Evolutionary conservation across 2,797 vertebrate genomes (phyloP), one percentile per base, ranked within the genome.

Genomic region (Siniperca obscura): DNA sequence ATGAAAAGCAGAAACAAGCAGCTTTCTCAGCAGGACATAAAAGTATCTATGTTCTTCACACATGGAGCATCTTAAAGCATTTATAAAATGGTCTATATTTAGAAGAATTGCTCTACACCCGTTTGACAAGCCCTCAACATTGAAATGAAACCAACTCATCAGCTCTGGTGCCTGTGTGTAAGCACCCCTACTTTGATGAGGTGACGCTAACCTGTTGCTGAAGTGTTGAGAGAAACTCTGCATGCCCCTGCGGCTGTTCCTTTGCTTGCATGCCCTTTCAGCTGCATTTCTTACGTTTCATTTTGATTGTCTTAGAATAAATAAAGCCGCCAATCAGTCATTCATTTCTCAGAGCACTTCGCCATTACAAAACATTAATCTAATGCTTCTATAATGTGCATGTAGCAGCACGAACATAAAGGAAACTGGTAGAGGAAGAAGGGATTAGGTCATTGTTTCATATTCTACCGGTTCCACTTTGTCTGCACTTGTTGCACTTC

Each of bases 1-100:
- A 91, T 92, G 70, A 92, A 92, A 93, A 92, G 82, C 85, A 84
- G 84, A 91, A 92, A 85, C 76, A 73, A 62, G 64, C 22, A 14
- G 48, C 46, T 70, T 83, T 90, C 85, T 90, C 76, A 74, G 82
- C 81, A 78, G 80, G 79, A 88, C 86, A 76, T 84, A 66, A 77
- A 90, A 89, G 85, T 84, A 67, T 86, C 82, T 87, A 64, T 84
- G 78, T 74, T 87, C 70, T 81, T 92, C 82, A 86, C 68, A 83
- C 71, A 80, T 69, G 76, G 56, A 60, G 55, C 4, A 1, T 64
- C 78, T 87, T 30, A 30, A 30, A 30, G 30, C 36, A 7, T 85
- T 71, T 82, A 82, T 76, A 78, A 86, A 76, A 65, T 1, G 56
- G 21, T 59, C 80, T 91, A 85, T 88, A 67, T 79, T 89, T 90